phyloP scores from a whole-genome alignment of 2,797 vertebrate species.

The Oceanodroma leucorhoa region DNA sequence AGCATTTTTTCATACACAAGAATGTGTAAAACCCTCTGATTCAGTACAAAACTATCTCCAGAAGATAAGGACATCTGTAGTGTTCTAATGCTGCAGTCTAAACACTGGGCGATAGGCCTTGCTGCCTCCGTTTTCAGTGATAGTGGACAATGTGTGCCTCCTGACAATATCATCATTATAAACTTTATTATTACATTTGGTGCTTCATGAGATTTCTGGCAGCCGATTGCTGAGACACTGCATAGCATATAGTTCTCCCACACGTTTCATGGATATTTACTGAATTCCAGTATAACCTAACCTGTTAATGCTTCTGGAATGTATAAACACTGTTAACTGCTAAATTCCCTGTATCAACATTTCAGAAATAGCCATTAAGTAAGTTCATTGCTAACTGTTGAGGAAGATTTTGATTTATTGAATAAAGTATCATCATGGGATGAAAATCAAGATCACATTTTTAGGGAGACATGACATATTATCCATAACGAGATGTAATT shows the following conservation, averaged over 20 bases:
- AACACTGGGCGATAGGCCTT: not conserved
- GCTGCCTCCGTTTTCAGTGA: not conserved
- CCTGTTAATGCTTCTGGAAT: slow-evolving; percentile 78
- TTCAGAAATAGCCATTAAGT: slow-evolving; percentile 46
- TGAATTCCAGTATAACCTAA: slow-evolving; percentile 61
- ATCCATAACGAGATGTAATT: slow-evolving; percentile 5
- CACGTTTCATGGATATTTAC: slow-evolving; percentile 41
- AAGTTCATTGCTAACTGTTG: not conserved
- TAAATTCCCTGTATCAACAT: slow-evolving; percentile 32
- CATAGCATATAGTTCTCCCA: slow-evolving; percentile 39
- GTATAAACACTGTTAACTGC: slow-evolving; percentile 76
- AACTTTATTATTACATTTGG: slow-evolving; percentile 65
- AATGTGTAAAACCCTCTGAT: slow-evolving; percentile 3
- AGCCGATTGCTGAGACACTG: slow-evolving; percentile 66
- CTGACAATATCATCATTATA: slow-evolving; percentile 16
- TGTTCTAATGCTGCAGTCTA: not conserved
- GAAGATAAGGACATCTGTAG: slow-evolving; percentile 36
- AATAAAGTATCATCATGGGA: slow-evolving; percentile 6
- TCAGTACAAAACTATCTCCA: slow-evolving; percentile 32
- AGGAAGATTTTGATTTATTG: slow-evolving; percentile 27
- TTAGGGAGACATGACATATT: slow-evolving; percentile 29
- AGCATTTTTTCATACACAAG: not conserved
- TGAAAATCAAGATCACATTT: slow-evolving; percentile 41
- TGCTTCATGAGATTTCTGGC: slow-evolving; percentile 72
- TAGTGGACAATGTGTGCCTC: slow-evolving; percentile 4